Evolutionary conservation across 2,888 invertebrate species (phyloP), one percentile per base, ranked within the genome.

Genomic region (Trichacis sp.): DNA sequence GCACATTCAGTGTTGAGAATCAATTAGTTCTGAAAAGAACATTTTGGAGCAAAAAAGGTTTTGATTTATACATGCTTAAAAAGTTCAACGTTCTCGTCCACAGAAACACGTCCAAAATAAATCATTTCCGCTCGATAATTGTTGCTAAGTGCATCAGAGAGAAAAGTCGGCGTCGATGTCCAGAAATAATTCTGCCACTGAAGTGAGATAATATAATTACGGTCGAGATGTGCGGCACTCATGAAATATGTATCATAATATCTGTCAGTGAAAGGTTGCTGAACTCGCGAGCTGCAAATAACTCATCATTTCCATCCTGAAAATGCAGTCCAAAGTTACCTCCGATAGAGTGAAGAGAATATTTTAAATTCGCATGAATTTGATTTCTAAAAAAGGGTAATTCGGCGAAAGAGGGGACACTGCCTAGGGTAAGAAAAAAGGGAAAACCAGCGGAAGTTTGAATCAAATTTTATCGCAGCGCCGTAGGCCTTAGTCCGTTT

Each of bases 401-500:
- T 55, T 24, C 42, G 42, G 33, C 3, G 4, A 40, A 47, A 5
- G 29, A 1, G 17, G 29, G 15, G 53, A 38, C 36, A 33, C 24
- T 24, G 36, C 15, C 46, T 17, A 42, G 18, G 19, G 29, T 11
- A 20, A 54, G 60, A 70, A 62, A 61, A 24, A 64, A 59, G 38
- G 49, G 52, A 62, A 40, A 47, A 54, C 46, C 60, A 42, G 52
- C 15, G 65, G 76, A 43, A 43, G 18, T 77, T 79, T 77, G 78
- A 81, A 80, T 81, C 79, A 78, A 82, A 83, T 82, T 83, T 80
- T 79, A 82, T 82, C 78, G 77, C 71, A 70, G 64, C 75, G 77
- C 77, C 77, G 75, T 78, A 80, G 81, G 81, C 82, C 79, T 80
- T 73, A 73, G 75, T 73, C 83, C 81, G 80, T 81, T 83, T 83